phyloP scores from a whole-genome alignment of 2,888 invertebrate genomes.

The Allygus modestus region DNA sequence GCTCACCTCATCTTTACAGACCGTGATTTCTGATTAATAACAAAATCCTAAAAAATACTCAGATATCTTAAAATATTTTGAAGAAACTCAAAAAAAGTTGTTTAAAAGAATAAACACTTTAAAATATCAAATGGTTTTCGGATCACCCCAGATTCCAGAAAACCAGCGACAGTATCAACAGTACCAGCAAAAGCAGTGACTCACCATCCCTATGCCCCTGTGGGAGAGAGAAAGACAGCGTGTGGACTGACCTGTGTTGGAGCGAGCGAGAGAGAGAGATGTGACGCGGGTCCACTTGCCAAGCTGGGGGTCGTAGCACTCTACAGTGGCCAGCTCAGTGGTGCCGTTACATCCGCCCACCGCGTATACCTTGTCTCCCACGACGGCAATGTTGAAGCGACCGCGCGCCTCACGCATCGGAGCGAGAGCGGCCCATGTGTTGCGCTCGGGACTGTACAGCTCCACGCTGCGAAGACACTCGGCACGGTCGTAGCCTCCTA shows the following conservation, averaged over 20 bases:
- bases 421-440: conserved; percentile 83
- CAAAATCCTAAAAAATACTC: too few species aligned
- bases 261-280: conserved; percentile 80
- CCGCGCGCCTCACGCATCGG: conserved; percentile 87
- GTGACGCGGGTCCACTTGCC: conserved; percentile 78
- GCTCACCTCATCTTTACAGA: too few species aligned
- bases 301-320: conserved; percentile 77
- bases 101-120: too few species aligned
- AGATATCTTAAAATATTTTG: too few species aligned
- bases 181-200: conserved; percentile 10
- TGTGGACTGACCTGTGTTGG: conserved; percentile 79
- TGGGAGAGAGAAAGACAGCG: background rate
- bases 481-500: conserved; percentile 89
- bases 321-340: conserved; percentile 86
- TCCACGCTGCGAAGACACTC: conserved; percentile 88
- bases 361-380: conserved; percentile 84
- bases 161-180: too few species aligned
- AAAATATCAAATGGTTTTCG: too few species aligned
- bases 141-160: too few species aligned
- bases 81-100: too few species aligned
- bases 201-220: conserved; percentile 17
- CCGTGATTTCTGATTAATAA: too few species aligned
- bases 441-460: conserved; percentile 83
- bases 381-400: conserved; percentile 86
- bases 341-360: conserved; percentile 92